Base-by-base conservation (phyloP, 2,113 vertebrate species). In the Mola mola region DNA sequence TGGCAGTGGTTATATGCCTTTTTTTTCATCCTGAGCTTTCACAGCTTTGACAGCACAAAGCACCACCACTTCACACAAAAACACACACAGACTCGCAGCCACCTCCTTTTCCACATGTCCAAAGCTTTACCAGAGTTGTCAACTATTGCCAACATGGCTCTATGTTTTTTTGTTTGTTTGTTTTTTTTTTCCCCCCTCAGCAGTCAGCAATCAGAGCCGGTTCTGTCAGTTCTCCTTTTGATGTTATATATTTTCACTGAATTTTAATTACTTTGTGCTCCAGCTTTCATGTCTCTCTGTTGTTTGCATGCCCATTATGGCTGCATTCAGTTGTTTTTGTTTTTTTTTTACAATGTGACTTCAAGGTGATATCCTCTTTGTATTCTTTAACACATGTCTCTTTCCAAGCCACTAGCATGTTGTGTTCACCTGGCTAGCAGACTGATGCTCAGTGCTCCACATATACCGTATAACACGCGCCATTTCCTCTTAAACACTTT, bases 211-310 rank as follows among this genome's bases (percentile, higher is more conserved):
- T 72, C 70, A 58, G 16, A 70, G 78, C 72, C 61, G 48, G 49
- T 33, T 84, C 64, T 82, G 85, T 85, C 87, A 88, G 85, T 81
- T 81, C 64, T 33, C 60, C 76, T 82, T 88, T 88, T 85, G 84
- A 89, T 89, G 86, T 89, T 81, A n/a, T 85, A 79, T 83, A 82
- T 89, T 86, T 76, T 74, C 51, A 42, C 68, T 34, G 77, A 82
- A 87, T 90, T 83, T 81, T 89, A 89, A 92, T 91, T 84, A 85
- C 66, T 40, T 40, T 66, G 56, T 52, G 67, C 72, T 46, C 56
- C 65, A 70, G 76, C 71, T 64, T 78, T 87, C 83, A 81, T 89
- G 82, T 79, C 62, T 64, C 63, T 61, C 71, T 57, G 77, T 82
- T 84, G 72, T 84, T 65, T 66, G 57, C 43, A 15, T 61, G 72